A percentile compares a stretch with the other conserved stretches of the same genome.
These are phyloP conservation scores for Scytalopus superciliaris DNA, from an alignment of 2,113 vertebrate genomes.

Conservation along the genomic window DNA sequence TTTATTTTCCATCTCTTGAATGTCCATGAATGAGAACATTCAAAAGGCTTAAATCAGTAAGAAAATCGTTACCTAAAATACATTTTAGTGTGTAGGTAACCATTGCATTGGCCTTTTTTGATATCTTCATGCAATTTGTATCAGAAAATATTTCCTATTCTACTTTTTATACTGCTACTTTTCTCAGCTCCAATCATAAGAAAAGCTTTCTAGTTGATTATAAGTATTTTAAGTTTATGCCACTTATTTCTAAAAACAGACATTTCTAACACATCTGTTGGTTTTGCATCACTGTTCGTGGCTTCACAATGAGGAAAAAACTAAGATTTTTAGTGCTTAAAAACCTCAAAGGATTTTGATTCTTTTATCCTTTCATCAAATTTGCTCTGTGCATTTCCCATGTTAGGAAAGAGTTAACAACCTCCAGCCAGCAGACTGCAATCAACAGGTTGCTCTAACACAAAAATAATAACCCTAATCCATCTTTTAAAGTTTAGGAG, in stretches of 20 bases:
- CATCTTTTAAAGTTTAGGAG: conserved; percentile 38
- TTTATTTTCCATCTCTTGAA: background rate
- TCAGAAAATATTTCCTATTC: conserved; percentile 34
- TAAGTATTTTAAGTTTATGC: conserved; percentile 47
- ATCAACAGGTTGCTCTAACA: conserved; percentile 69
- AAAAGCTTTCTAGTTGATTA: conserved; percentile 23
- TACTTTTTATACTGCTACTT: conserved; percentile 16
- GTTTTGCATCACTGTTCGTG: conserved; percentile 25
- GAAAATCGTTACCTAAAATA: background rate
- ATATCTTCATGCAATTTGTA: background rate
- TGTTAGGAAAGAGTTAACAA: conserved; percentile 56
- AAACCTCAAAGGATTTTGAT: background rate
- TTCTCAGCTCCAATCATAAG: conserved; percentile 14
- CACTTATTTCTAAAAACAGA: conserved; percentile 48
- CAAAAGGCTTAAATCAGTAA: background rate
- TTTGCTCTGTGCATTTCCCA: background rate
- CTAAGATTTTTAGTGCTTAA: conserved; percentile 6
- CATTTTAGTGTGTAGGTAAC: conserved; percentile 23
- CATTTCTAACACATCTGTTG: conserved; percentile 13
- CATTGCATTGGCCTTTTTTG: background rate
- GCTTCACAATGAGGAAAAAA: conserved; percentile 26
- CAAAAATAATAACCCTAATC: conserved; percentile 49
- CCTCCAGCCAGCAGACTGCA: conserved; percentile 37
- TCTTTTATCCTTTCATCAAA: conserved; percentile 4
- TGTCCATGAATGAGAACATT: background rate